Conservation (phyloP, 2,797 vertebrate genomes). For the Anabacerthia variegaticeps region DNA sequence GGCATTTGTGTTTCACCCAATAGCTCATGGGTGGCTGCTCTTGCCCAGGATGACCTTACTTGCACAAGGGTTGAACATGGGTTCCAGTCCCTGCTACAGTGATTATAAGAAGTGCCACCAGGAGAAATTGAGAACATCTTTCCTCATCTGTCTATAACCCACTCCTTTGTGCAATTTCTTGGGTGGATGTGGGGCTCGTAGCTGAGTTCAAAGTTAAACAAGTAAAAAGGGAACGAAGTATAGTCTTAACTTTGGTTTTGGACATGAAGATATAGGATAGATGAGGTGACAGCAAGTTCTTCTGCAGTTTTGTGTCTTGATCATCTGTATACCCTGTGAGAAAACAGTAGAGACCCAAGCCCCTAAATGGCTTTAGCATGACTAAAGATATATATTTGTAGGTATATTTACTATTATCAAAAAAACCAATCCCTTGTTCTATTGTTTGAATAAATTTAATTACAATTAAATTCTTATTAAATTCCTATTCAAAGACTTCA, state of each 20-base stretch:
- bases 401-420: neutral
- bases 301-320: neutral
- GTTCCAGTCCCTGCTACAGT: neutral
- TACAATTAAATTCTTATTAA: neutral
- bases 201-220: neutral
- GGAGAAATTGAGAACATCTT: neutral
- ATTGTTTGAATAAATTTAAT: neutral
- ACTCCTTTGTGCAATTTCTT: neutral
- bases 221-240: neutral
- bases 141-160: neutral
- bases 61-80: fast-evolving
- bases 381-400: neutral
- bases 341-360: neutral
- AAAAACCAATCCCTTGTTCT: neutral
- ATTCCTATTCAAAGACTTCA: neutral
- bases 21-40: neutral
- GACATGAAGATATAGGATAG: neutral
- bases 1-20: neutral
- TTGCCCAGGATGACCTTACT: neutral
- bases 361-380: neutral
- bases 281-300: neutral
- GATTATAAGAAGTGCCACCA: neutral
- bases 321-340: neutral
- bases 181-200: neutral
- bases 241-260: neutral